A percentile compares a stretch with the other conserved stretches of the same genome.
phyloP scores from a whole-genome alignment of 2,888 invertebrate species.

The Sarcophaga caerulescens region DNA sequence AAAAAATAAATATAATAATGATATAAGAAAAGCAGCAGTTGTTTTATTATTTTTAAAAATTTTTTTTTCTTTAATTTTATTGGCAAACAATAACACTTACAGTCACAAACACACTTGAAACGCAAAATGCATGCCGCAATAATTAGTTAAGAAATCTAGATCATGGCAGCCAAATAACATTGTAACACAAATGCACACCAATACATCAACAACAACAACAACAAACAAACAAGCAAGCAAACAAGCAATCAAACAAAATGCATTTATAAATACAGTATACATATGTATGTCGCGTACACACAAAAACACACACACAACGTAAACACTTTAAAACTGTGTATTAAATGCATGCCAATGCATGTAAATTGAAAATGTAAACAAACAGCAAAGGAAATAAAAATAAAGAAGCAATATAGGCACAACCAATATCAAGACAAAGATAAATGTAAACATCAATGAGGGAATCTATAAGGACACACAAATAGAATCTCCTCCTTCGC shows the following conservation, averaged over 20 bases:
- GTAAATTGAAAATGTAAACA: background rate
- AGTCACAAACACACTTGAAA: conserved; percentile 59
- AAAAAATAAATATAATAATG: background rate
- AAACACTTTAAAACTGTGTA: background rate
- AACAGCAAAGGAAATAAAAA: too few species aligned
- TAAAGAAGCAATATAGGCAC: too few species aligned
- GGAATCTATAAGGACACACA: too few species aligned
- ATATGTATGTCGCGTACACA: background rate
- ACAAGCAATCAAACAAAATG: background rate
- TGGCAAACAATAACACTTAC: conserved; percentile 45
- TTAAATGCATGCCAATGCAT: background rate
- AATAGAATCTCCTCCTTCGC: too few species aligned
- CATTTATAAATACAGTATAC: too few species aligned
- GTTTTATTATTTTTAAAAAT: conserved; percentile 8
- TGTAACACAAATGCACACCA: conserved; percentile 71
- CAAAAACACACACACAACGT: background rate
- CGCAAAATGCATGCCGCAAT: conserved; percentile 71
- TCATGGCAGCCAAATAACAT: conserved; percentile 76
- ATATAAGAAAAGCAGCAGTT: conserved; percentile 6
- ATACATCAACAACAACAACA: conserved; percentile 26
- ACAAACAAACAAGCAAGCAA: background rate
- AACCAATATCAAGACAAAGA: too few species aligned
- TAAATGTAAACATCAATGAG: too few species aligned
- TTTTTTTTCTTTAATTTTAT: conserved; percentile 33
- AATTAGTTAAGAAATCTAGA: conserved; percentile 75